phyloP scores from a whole-genome alignment of 1,140 invertebrate genomes.

The Oscheius sp. region DNA sequence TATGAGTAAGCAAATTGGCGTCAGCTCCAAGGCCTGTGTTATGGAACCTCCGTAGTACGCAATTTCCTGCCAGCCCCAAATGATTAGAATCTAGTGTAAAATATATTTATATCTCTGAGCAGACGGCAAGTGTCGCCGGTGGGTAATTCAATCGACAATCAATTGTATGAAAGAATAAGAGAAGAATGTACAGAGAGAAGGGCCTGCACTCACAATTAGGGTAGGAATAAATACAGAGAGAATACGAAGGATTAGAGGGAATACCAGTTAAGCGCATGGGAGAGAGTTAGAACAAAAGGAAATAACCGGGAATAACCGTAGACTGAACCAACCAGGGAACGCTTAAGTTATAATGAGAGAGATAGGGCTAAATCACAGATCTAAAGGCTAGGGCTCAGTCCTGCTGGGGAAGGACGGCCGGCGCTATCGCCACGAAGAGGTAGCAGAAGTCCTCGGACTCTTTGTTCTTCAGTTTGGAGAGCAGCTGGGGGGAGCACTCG shows the following conservation, averaged over 20 bases:
- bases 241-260: not conserved
- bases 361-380: no score
- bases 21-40: no score
- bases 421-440: not conserved
- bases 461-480: not conserved
- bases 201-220: no score
- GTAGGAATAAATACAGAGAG: no score
- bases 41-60: no score
- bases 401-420: not conserved
- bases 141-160: no score
- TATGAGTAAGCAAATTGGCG: no score
- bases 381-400: not conserved
- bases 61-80: no score
- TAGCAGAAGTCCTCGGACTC: not conserved
- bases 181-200: not conserved
- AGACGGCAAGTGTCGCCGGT: not conserved
- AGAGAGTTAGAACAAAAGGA: not conserved
- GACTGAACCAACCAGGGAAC: not conserved
- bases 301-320: conserved; percentile 11
- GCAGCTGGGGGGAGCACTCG: not conserved
- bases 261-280: not conserved
- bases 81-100: not conserved
- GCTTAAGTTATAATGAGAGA: no score
- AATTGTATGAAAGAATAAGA: no score
- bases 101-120: not conserved